A percentile compares a stretch with the other conserved stretches of the same genome.
Evolutionary conservation across 2,113 vertebrate genomes (phyloP).

Genomic region (Scomber colias): DNA sequence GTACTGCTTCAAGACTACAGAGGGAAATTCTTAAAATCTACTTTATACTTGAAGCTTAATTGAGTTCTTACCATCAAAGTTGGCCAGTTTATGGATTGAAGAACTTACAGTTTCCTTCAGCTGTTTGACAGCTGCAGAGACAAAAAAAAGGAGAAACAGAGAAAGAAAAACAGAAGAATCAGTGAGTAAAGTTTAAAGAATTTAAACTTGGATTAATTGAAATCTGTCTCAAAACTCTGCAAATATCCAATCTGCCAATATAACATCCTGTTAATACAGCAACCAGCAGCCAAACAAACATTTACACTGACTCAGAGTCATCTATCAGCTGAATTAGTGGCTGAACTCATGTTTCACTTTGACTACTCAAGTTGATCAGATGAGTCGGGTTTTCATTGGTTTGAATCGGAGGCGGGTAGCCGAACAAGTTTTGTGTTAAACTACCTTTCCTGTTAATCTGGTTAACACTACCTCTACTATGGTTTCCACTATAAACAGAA

Average conservation of each 20-base stretch:
- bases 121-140: constrained; percentile 82
- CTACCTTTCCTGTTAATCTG: no score
- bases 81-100: constrained; percentile 84
- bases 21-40: not conserved
- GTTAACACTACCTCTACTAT: no score
- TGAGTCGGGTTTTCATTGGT: no score
- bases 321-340: no score
- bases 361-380: no score
- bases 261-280: not conserved
- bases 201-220: not conserved
- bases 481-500: no score
- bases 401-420: no score
- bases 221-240: not conserved
- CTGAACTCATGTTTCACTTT: no score
- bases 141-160: constrained; percentile 2
- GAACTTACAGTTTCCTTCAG: constrained; percentile 84
- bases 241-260: not conserved
- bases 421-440: no score
- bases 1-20: not conserved
- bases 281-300: not conserved
- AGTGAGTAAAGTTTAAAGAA: not conserved
- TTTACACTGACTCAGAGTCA: no score
- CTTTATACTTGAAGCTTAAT: not conserved
- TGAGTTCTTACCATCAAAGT: constrained; percentile 83
- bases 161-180: constrained; percentile 1